Evolutionary conservation across 2,113 vertebrate species (phyloP).

Genomic region (Ginglymostoma cirratum): DNA sequence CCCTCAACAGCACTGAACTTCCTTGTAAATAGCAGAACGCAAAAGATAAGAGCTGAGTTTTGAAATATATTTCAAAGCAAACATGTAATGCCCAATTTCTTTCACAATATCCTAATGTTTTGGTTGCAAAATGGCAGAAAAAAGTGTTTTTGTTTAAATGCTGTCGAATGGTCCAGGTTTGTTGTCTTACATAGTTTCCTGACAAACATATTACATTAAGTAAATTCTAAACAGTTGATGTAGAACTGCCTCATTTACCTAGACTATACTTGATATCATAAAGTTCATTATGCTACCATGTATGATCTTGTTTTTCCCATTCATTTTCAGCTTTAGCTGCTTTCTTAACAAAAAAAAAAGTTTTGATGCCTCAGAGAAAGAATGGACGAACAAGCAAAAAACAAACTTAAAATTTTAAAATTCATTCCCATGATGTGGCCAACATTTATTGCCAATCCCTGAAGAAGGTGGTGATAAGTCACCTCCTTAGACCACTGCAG

Average conservation of each 20-base stretch:
- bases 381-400: neutral
- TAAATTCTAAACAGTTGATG: neutral
- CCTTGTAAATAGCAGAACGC: neutral
- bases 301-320: neutral
- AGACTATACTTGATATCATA: neutral
- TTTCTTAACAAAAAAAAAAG: neutral
- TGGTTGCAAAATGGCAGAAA: neutral
- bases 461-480: neutral
- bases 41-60: neutral
- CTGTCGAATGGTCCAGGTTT: neutral
- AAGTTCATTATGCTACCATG: neutral
- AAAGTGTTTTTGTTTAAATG: neutral
- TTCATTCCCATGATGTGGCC: neutral
- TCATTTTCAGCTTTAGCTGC: no score
- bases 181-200: neutral
- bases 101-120: neutral
- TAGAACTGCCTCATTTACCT: neutral
- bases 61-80: slow-evolving; percentile 4
- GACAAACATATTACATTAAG: neutral
- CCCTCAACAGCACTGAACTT: neutral
- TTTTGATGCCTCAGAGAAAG: neutral
- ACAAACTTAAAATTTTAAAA: neutral
- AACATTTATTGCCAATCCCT: neutral
- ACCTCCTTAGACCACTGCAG: neutral
- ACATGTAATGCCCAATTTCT: neutral